Conservation (phyloP, 1,140 invertebrate species). For the Lepeophtheirus salmonis region DNA sequence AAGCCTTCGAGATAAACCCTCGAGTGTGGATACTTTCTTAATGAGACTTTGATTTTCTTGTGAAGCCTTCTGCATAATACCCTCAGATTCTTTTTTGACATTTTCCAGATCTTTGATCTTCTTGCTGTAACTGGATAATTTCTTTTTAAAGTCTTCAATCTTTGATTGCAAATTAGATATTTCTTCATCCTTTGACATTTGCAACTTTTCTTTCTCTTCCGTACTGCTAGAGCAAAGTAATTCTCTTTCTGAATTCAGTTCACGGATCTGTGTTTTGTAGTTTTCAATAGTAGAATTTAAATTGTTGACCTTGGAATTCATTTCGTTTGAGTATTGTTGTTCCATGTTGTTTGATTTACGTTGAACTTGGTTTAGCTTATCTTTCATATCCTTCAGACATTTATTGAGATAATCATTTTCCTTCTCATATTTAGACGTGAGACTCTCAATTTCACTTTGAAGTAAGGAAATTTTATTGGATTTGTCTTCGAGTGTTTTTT, state of each 20-base stretch:
- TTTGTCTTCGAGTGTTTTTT: not conserved
- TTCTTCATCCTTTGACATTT: not conserved
- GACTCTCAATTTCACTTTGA: not conserved
- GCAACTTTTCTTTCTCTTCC: not conserved
- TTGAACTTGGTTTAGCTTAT: not conserved
- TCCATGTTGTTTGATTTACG: not conserved
- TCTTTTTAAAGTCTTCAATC: not conserved
- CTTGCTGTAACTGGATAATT: not conserved
- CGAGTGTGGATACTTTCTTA: constrained; percentile 7
- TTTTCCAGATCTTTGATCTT: not conserved
- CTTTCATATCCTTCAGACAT: not conserved
- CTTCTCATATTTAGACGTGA: not conserved
- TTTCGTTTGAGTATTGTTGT: not conserved
- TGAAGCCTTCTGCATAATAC: not conserved
- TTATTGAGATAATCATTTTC: not conserved
- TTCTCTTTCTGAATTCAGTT: not conserved
- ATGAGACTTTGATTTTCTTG: constrained; percentile 3
- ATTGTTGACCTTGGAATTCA: not conserved
- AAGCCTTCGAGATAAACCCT: not conserved
- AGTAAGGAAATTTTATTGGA: not conserved
- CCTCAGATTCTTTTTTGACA: not conserved
- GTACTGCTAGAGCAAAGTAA: not conserved
- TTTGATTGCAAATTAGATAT: not conserved
- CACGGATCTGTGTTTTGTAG: not conserved
- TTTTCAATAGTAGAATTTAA: not conserved